Evolutionary conservation across 2,113 vertebrate genomes (phyloP), one percentile per base, ranked within the genome.

Genomic region (Scomber scombrus): DNA sequence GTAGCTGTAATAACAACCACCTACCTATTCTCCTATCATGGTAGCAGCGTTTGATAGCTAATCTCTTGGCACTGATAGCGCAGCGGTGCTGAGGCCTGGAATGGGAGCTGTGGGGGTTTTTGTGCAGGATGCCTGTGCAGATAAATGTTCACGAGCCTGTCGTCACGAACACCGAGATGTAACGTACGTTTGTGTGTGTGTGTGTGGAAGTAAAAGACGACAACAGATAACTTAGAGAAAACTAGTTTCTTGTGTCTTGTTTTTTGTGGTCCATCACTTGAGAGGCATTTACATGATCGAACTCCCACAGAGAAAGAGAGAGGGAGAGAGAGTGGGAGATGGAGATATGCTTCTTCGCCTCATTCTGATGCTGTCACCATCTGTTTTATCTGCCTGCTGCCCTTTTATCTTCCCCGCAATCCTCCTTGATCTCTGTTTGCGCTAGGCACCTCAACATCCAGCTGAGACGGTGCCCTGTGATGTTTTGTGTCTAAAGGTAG

Each of bases 381-480:
- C 62, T 69, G 56, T 45, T 58, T 80, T 64, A 85, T 90, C 84
- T 51, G 52, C 47, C 40, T 51, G 55, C 57, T 65, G 56, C 46
- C 51, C 55, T 19, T 73, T 72, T 43, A 77, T 85, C 80, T 66
- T 43, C 56, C 56, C 65, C 14, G 71, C 63, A 46, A 71, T 71
- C 82, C 58, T 63, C 62, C 75, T 52, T 75, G 52, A 86, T 89
- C 83, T 88, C 73, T 80, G 81, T 90, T 85, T 70, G 75, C 54
- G 76, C 63, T 40, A 40, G 73, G 69, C 78, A 82, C 85, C 85
- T 86, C 63, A 18, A 61, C 76, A 71, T 78, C 73, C 82, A 62
- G 65, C 77, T 78, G 74, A 85, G 82, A 74, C 52, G 73, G 56
- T 68, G 75, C 81, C 62, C 84, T 78, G 77, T 87, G 90, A 90